Conservation (phyloP, 2,113 vertebrate species). For the Cyphomyrus discorhynchus region DNA sequence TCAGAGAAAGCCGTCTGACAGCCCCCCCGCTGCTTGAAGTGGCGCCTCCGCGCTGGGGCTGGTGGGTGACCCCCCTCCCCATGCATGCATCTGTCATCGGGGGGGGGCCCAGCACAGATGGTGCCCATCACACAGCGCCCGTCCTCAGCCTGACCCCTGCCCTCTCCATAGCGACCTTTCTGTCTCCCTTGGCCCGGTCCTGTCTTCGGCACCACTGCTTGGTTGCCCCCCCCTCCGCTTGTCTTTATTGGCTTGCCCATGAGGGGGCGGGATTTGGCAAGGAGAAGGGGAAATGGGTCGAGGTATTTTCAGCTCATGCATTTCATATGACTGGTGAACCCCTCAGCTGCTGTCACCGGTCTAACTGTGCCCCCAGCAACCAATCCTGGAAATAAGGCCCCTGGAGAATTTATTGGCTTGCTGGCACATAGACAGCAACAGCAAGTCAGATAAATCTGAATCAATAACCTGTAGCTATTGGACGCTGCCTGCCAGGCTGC, state of each 20-base stretch:
- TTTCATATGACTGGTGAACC: neutral
- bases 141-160: conserved; percentile 33
- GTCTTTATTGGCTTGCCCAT: neutral
- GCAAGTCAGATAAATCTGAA: neutral
- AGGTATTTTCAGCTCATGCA: neutral
- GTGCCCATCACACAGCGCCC: conserved; percentile 37
- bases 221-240: neutral
- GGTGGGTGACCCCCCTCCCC: conserved; percentile 11
- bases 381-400: neutral
- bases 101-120: conserved; percentile 38
- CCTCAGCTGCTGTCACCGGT: neutral
- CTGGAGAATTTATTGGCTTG: neutral
- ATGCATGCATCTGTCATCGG: conserved; percentile 21
- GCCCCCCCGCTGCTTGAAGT: neutral
- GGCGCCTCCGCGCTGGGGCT: neutral
- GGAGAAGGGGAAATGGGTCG: neutral
- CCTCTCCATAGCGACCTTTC: conserved; percentile 43
- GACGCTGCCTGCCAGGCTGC: neutral
- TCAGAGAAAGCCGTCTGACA: neutral
- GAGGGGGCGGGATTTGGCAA: neutral
- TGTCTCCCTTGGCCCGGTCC: conserved; percentile 14
- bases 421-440: neutral
- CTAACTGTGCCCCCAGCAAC: neutral
- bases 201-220: conserved; percentile 16
- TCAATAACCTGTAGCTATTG: neutral